Evolutionary conservation across 1,140 invertebrate genomes (phyloP), one percentile per base, ranked within the genome.

Genomic region (Drosophila grimshawi): DNA sequence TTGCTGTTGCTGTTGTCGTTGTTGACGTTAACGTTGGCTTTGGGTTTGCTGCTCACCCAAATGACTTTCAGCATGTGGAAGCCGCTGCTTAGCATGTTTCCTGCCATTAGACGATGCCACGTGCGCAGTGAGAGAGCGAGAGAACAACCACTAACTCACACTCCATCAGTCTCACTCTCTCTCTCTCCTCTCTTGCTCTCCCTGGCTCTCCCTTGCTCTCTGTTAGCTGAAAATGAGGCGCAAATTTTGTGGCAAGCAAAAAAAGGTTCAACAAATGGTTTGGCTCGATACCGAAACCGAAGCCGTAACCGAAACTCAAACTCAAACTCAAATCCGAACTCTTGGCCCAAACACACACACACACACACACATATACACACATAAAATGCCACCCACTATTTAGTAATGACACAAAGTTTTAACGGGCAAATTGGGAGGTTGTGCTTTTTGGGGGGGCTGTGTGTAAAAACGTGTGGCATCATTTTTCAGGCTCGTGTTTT

Each of bases 231-330:
- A 85, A 85, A 85, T 85, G 81, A 85, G 81, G 81, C 82, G 78
- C 81, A 86, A 81, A 86, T 86, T 86, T 81, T 86, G 81, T 86
- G 82, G 79, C 82, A 69, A 55, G 49, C 52, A 80, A 76, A 80
- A 82, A 76, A 83, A 88, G 83, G 83, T 89, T 88, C 83, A 88
- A 88, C 85, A 88, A 88, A 88, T 88, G 85, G 83, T 88, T 88
- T 79, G 69, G 69, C 60, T 75, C 71, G 60, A 69, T 88, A 60
- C 78, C 81, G 39, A 81, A 82, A 76, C 72, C 59, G 66, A 82
- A 74, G 10, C 51, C 68, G 68, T 57, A 83, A 60, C 53, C 49
- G 68, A 60, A 76, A 73, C 69, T 46, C 27, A 35, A 45, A 45
- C 55, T 51, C 43, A 32, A 41, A 10, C 46, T 33, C 43, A 11